phyloP scores from a whole-genome alignment of 37 sponge, comb jelly and placozoan genomes.

The Spongia lamella region DNA sequence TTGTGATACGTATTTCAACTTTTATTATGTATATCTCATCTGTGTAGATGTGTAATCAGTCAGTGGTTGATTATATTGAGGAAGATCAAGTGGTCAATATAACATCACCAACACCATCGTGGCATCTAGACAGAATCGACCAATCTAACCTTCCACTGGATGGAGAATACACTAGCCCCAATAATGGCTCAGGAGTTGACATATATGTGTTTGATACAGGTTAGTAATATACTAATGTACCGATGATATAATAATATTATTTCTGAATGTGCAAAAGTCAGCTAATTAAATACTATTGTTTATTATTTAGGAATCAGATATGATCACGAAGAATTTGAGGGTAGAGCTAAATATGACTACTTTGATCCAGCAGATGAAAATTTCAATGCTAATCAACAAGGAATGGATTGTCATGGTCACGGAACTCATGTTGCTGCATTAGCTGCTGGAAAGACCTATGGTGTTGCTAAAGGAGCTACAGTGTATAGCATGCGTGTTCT shows the following conservation, averaged over 20 bases:
- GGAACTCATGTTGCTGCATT: slow-evolving; percentile 66
- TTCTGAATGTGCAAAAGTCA: no score
- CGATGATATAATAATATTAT: no score
- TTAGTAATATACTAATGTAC: no score
- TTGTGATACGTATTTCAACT: no score
- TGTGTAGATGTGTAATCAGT: slow-evolving; percentile 29
- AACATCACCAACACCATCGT: slow-evolving; percentile 5
- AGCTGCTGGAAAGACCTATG: slow-evolving; percentile 54
- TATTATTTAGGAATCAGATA: no score
- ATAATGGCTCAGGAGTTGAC: slow-evolving; percentile 67
- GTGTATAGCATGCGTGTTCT: slow-evolving; percentile 66
- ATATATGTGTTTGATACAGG: slow-evolving; percentile 71
- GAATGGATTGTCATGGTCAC: no score
- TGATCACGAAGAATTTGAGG: no score
- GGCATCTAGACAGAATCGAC: slow-evolving; percentile 71
- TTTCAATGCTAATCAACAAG: slow-evolving; percentile 6
- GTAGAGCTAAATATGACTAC: no score
- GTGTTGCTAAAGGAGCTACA: slow-evolving; percentile 40
- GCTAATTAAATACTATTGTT: no score
- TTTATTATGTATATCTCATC: no score
- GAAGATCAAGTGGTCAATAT: slow-evolving; percentile 53
- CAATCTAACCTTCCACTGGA: slow-evolving; percentile 46
- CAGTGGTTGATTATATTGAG: slow-evolving; percentile 57
- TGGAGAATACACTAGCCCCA: slow-evolving; percentile 35
- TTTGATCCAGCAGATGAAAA: no score